Base-by-base conservation (phyloP, 2,797 vertebrate genomes). In the Melanotaenia pygmaea region DNA sequence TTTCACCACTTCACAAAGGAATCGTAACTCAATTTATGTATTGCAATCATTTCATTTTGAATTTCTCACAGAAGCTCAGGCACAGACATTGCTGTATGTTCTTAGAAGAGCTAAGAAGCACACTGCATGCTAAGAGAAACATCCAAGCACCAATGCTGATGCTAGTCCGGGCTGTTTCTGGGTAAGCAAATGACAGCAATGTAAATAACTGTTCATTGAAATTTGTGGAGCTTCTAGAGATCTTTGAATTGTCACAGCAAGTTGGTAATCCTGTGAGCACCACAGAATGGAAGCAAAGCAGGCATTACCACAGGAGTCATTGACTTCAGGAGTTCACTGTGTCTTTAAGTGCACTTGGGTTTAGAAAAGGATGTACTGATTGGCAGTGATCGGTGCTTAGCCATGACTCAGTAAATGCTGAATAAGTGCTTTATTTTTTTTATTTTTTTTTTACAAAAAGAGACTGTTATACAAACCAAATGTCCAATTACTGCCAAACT, bases 171-270 rank as follows among this genome's bases (percentile, higher is more conserved):
- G n/a, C 45, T 37, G 32, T 43, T 22, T 20, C 18, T 20, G 18
- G 18, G 4, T 47, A 20, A 47, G 8, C 43, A n/a, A 7, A 47
- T 47, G 18, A 16, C 30, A 35, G 38, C 2, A 18, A 38, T 34
- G 30, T 4, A 57, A 63, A 64, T 43, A 18, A 57, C 6, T 45
- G 37, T 40, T 20, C 30, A 35, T 28, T 57, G n/a, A 47, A 37
- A 7, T 18, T 57, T 45, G 16, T 22, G 50, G 28, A 53, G 18
- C 51, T 53, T 56, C 28, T 59, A 22, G 26, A 40, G 37, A 62
- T 67, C 14, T 63, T 59, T 59, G 51, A 58, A 79, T 68, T 76
- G 58, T 65, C 53, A 43, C 72, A 72, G 61, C 43, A 18, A 75
- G 40, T 57, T 8, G 22, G 5, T 22, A 57, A 67, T 68, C 8